Base-by-base conservation (phyloP, 2,888 invertebrate genomes). In the Campoletis raptor region DNA sequence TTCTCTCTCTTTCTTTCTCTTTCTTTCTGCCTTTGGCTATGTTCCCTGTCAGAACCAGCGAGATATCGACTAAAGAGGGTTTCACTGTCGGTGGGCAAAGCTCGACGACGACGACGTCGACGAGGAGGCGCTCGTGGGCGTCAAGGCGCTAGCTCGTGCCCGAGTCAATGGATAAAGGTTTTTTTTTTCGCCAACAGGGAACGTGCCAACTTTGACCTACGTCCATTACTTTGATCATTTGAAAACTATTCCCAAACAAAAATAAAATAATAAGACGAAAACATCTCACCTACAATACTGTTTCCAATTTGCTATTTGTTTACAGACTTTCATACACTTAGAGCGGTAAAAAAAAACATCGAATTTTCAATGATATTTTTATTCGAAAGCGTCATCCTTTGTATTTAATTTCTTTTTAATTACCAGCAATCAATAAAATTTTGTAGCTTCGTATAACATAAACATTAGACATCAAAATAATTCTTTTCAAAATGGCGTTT, bases 61-160 rank as follows among this genome's bases (percentile, higher is more conserved):
- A 89, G 91, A 91, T 94, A 94, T 94, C 92, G 93, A 93, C 93
- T 93, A 90, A 91, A 91, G 89, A 89, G 85, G 92, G 91, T 91
- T 90, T 90, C 91, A 87, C 90, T 88, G 88, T 87, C 87, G 89
- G 80, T 81, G 89, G 83, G 86, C 82, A 64, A 74, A 73, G 78
- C 82, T 80, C 79, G 86, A 74, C 70, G 82, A 80, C 74, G 81
- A 72, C 24, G 81, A 77, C 61, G 79, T 82, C 54, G 72, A 83
- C 24, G 81, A 74, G 54, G 76, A 57, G 42, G 48, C 36, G 81
- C n/a, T 45, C 21, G 86, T 86, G 83, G 86, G 83, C 83, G 86
- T 79, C 9, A 83, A 86, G 78, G 83, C 81, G 84, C 30, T 61
- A 30, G 61, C 61, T 61, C 30, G 61, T 61, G 74, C 54, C 80